phyloP scores from a whole-genome alignment of 1,140 invertebrate species.

The Scaptomyza graminum region DNA sequence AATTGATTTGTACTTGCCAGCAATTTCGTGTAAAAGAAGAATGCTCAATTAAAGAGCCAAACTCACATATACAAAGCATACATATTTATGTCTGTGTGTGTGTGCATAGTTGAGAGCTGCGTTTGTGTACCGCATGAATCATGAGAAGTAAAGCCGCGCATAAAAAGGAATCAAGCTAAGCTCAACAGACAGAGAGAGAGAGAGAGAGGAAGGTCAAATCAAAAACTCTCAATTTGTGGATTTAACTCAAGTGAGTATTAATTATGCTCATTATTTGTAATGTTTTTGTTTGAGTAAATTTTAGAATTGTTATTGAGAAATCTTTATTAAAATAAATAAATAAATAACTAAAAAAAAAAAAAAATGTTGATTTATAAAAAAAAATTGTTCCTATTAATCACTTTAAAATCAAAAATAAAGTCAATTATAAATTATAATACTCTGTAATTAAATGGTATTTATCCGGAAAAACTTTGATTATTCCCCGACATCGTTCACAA shows the following conservation, averaged over 20 bases:
- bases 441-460: too few species aligned
- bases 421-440: too few species aligned
- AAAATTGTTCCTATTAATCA: too few species aligned
- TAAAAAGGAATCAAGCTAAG: background rate
- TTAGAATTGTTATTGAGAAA: too few species aligned
- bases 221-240: background rate
- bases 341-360: too few species aligned
- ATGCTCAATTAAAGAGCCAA: constrained; percentile 24
- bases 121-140: background rate
- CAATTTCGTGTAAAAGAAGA: constrained; percentile 32
- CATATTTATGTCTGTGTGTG: background rate
- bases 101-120: background rate
- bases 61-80: constrained; percentile 2
- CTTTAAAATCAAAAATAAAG: too few species aligned
- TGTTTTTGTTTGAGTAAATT: background rate
- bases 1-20: constrained; percentile 42
- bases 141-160: background rate
- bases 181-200: too few species aligned
- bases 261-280: background rate
- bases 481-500: background rate
- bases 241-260: background rate
- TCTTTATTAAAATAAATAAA: too few species aligned
- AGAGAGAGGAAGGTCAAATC: too few species aligned
- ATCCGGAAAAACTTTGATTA: background rate
- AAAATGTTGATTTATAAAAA: too few species aligned